These are phyloP conservation scores for Nycticryphes semicollaris DNA, from an alignment of 2,113 vertebrate genomes.

Conservation along the genomic window DNA sequence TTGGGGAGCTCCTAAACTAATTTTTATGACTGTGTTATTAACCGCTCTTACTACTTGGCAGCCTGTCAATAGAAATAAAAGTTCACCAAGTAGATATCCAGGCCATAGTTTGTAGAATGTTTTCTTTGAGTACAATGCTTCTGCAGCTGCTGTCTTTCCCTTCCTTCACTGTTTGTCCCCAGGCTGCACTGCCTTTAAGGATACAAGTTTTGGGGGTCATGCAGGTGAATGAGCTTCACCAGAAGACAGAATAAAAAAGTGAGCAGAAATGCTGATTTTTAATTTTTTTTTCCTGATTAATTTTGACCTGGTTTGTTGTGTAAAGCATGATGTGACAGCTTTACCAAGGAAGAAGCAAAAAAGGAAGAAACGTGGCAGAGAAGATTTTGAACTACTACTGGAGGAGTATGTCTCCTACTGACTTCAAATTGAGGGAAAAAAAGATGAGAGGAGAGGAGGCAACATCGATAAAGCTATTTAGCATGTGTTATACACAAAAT, in stretches of 20 bases:
- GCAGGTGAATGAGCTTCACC: not conserved
- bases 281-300: not conserved
- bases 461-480: not conserved
- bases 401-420: rapidly evolving
- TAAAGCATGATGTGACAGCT: not conserved
- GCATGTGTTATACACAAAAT: not conserved
- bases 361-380: not conserved
- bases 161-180: not conserved
- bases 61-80: conserved; percentile 45
- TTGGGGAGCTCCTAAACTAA: conserved; percentile 27
- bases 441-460: not conserved
- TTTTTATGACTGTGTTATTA: conserved; percentile 33
- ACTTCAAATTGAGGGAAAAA: not conserved
- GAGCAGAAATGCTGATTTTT: not conserved
- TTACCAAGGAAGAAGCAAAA: not conserved
- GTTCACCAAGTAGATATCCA: not conserved
- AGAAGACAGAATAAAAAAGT: not conserved
- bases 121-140: not conserved
- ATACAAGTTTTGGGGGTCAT: not conserved
- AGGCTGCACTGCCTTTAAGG: not conserved
- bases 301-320: not conserved
- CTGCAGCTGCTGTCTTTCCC: not conserved
- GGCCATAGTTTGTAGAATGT: not conserved
- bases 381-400: not conserved
- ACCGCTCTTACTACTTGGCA: not conserved